Base-by-base conservation (phyloP, 2,888 invertebrate genomes). In the Tenthredo amoena region DNA sequence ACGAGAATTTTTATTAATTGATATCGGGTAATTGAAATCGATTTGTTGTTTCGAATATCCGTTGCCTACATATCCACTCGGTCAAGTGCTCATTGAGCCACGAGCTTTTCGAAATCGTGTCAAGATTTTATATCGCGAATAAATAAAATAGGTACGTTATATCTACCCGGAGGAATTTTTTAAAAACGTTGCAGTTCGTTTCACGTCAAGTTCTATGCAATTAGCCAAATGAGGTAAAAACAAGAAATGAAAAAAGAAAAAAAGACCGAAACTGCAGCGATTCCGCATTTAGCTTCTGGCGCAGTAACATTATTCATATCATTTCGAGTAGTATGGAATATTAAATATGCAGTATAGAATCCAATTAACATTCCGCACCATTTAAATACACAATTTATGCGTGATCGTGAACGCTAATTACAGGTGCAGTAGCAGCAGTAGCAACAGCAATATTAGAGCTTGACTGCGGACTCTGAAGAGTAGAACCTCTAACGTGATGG, bases 371-470 rank as follows among this genome's bases (percentile, higher is more conserved):
- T 81, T 81, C 81, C 62, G 31, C 7, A 15, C 10, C 50, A 34
- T 81, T 81, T 81, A 62, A 81, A 81, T 81, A 50, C 34, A 15
- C 50, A 77, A 77, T 50, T 77, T 77, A 77, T 77, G 77, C 50
- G 77, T 12, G 4, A 77, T 55, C 77, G 77, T 50, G 43, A 47
- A 15, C n/a, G 55, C 77, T 77, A 77, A 77, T 77, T 77, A 40
- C 77, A 55, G 77, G 76, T 76, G 76, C 43, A 47, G 76, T 26
- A 47, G n/a, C 55, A 55, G 7, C 55, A 55, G 55, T n/a, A 55
- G n/a, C n/a, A n/a, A 2, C n/a, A 18, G 55, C n/a, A n/a, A n/a
- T 55, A n/a, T n/a, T 55, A 55, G 55, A n/a, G 1, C n/a, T 5
- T n/a, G 47, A 76, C 76, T 47, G 47, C 12, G 43, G 26, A 26